These are phyloP conservation scores for Terebella lapidaria DNA, from an alignment of 2,888 invertebrate species.

Conservation along the genomic window DNA sequence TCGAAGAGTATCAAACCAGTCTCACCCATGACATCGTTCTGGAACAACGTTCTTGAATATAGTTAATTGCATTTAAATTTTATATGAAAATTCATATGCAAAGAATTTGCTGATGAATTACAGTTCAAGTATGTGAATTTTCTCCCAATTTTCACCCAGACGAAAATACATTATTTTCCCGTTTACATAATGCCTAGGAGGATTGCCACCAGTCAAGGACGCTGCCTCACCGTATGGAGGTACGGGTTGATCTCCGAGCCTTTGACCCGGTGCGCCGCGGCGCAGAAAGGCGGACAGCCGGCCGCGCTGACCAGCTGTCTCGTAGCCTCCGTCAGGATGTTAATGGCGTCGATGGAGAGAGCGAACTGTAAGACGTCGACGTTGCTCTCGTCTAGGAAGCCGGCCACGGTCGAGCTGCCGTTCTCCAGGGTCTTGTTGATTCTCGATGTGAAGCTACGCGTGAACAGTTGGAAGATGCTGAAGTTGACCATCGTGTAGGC, in stretches of 20 bases:
- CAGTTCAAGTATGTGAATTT: too few species aligned
- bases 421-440: too few species aligned
- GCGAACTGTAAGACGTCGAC: not conserved
- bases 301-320: not conserved
- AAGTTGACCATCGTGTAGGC: not conserved
- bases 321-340: not conserved
- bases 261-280: not conserved
- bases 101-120: too few species aligned
- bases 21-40: not conserved
- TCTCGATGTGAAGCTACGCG: not conserved
- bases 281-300: not conserved
- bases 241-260: not conserved
- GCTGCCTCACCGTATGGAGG: not conserved
- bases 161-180: too few species aligned
- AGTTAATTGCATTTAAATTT: not conserved
- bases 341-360: not conserved
- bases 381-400: not conserved
- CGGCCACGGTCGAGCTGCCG: not conserved
- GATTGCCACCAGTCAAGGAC: too few species aligned
- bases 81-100: too few species aligned
- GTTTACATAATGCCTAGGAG: too few species aligned
- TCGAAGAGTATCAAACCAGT: not conserved
- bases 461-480: not conserved
- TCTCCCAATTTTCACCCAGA: too few species aligned
- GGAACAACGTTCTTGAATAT: not conserved